Percentiles rank a stretch among this genome's conserved stretches.
Conservation (phyloP, 1,140 invertebrate species). For the Trichonephila clavipes region DNA sequence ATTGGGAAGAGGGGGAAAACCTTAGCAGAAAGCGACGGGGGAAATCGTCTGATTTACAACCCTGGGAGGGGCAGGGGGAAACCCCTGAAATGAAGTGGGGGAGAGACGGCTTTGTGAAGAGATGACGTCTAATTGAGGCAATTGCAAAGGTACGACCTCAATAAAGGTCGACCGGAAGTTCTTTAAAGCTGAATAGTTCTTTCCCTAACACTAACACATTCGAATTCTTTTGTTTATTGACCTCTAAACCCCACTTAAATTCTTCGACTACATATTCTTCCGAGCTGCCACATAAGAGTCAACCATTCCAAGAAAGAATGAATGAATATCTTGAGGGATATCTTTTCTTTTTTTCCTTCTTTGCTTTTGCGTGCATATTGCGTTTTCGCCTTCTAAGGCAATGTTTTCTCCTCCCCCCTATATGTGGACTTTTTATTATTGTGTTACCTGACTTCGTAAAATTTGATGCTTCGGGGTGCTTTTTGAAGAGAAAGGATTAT, state of each 20-base stretch:
- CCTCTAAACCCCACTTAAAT: constrained; percentile 39
- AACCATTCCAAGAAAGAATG: not conserved
- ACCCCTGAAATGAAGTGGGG: not conserved
- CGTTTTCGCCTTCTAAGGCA: not conserved
- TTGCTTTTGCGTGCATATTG: not conserved
- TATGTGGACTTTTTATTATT: not conserved
- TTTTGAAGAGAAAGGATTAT: not conserved
- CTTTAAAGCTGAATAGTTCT: constrained; percentile 6
- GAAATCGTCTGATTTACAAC: not conserved
- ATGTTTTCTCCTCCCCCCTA: not conserved
- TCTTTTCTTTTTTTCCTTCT: not conserved
- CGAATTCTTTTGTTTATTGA: constrained; percentile 41
- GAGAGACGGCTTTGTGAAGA: not conserved
- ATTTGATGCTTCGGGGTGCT: not conserved
- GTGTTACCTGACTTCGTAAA: not conserved
- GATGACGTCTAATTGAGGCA: constrained; percentile 19
- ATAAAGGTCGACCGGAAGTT: not conserved
- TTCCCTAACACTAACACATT: not conserved
- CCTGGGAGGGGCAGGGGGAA: not conserved
- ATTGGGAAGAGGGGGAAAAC: not conserved
- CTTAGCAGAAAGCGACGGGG: not conserved
- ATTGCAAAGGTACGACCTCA: not conserved
- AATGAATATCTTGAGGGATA: not conserved
- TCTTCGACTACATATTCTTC: not conserved
- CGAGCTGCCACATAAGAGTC: not conserved